Percentiles rank a stretch among this genome's conserved stretches.
Conservation (phyloP, 1,140 invertebrate genomes). For the Goniozus legneri region DNA sequence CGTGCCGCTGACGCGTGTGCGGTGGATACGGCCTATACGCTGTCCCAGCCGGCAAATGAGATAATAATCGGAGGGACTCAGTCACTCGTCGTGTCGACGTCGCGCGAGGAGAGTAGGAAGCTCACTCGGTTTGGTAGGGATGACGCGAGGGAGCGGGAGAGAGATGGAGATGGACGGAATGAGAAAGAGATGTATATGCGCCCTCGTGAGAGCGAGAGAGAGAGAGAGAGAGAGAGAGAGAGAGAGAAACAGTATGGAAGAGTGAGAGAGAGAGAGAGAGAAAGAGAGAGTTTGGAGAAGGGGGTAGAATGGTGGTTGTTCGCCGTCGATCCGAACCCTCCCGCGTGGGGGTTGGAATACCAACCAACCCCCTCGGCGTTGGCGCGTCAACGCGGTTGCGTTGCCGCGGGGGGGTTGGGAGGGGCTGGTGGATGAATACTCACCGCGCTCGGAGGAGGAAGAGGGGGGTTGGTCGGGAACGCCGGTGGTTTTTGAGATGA, state of each 20-base stretch:
- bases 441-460: background rate
- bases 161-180: background rate
- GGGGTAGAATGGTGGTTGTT: constrained; percentile 15
- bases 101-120: too few species aligned
- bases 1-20: too few species aligned
- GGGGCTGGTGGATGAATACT: background rate
- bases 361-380: background rate
- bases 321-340: background rate
- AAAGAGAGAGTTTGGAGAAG: constrained; percentile 4
- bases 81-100: constrained; percentile 35
- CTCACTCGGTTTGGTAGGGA: constrained; percentile 1
- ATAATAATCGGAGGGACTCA: constrained; percentile 50
- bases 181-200: constrained; percentile 5
- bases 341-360: background rate
- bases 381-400: too few species aligned
- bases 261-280: background rate
- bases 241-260: constrained; percentile 4
- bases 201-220: constrained; percentile 11
- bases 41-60: constrained; percentile 48
- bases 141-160: constrained; percentile 19
- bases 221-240: constrained; percentile 16
- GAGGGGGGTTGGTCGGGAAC: constrained; percentile 26
- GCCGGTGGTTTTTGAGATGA: constrained; percentile 53
- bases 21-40: too few species aligned
- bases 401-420: background rate